Base-by-base conservation (phyloP, 2,888 invertebrate species). In the Ecdyonurus torrentis region DNA sequence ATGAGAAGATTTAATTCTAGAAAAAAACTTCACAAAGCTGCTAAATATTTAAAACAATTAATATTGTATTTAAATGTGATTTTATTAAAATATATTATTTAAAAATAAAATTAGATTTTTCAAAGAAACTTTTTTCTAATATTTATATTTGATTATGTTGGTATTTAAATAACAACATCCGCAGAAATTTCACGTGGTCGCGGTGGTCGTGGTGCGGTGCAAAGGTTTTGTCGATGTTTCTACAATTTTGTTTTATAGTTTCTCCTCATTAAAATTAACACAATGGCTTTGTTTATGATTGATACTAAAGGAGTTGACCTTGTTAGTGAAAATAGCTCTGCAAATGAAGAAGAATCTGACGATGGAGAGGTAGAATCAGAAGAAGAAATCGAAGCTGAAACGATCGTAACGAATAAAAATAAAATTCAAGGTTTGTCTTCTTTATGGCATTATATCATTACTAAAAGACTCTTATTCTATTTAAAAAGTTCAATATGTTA, bases 241-340 rank as follows among this genome's bases (percentile, higher is more conserved):
- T n/a, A 55, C 5, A 20, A 7, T 55, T 22, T 7, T 55, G 22
- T 55, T 55, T 20, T 7, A 55, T 5, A n/a, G 5, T 55, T 55
- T 55, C 10, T 50, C 50, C 7, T 50, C 18, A 10, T 50, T 55
- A n/a, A 20, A n/a, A 7, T 22, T 20, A 18, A 55, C 19, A 7
- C 55, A 22, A 55, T 55, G 55, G 55, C n/a, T 55, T 55, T 20
- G n/a, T 55, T 63, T 15, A 19, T 59, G 22, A 63, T 63, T 24
- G 63, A 63, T 18, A 63, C 63, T 1, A 52, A 25, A 19, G 63
- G 63, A 25, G 19, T 52, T 20, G 24, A n/a, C 1, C 59, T 59
- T 1, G 10, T 20, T 7, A n/a, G n/a, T 18, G 24, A 24, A 15
- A 37, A 52, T 23, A n/a, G 1, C 3, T 24, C n/a, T 50, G 18